phyloP scores from a whole-genome alignment of 2,888 invertebrate species.

The Ceriagrion tenellum region DNA sequence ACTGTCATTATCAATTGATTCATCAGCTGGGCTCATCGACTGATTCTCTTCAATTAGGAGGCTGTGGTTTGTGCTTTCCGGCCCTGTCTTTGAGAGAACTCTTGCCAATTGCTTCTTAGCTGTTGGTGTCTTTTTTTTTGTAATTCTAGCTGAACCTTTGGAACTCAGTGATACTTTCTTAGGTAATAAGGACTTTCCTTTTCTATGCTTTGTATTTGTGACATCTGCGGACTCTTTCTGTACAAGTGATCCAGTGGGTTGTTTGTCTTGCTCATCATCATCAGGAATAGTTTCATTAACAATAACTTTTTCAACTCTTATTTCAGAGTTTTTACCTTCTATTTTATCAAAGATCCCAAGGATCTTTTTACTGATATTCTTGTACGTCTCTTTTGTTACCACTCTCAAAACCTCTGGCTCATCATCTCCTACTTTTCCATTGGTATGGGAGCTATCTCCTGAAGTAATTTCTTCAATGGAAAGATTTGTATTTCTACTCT shows the following conservation, averaged over 20 bases:
- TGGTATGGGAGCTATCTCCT: background rate
- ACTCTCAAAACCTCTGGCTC: background rate
- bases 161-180: background rate
- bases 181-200: background rate
- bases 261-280: background rate
- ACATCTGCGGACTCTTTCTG: background rate
- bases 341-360: background rate
- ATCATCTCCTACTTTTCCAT: background rate
- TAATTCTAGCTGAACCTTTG: background rate
- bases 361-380: background rate
- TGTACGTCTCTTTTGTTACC: background rate
- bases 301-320: constrained; percentile 10
- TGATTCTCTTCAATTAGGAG: background rate
- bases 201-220: background rate
- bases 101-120: background rate
- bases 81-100: background rate
- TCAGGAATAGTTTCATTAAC: constrained; percentile 3
- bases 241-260: too few species aligned
- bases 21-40: background rate
- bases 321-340: background rate
- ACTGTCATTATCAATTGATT: background rate
- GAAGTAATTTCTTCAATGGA: background rate
- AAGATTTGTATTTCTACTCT: background rate
- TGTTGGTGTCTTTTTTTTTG: background rate
- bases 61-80: background rate